Base-by-base conservation (phyloP, 2,113 vertebrate species). In the Sinocyclocheilus anophthalmus region DNA sequence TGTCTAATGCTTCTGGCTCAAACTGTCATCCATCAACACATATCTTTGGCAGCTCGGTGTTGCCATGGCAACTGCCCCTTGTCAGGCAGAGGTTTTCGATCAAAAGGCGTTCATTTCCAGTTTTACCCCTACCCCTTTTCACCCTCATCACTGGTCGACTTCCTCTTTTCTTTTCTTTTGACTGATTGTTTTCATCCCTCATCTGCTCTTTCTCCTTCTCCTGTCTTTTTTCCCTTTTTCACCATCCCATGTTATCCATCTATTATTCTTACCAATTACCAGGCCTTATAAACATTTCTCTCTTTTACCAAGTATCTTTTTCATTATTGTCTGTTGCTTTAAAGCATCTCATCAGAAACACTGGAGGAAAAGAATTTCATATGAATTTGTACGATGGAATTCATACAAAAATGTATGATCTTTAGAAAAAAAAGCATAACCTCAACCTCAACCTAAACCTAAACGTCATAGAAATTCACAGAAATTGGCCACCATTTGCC, bases 51-150 rank as follows among this genome's bases (percentile, higher is more conserved):
- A 95, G 96, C 95, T 93, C 93, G 82, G 92, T 91, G 96, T 97
- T 96, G 95, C 96, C 96, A 96, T 97, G 96, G 97, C 93, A 97
- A 97, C 96, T 92, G 95, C 95, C 94, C 94, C 95, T 96, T 96
- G 95, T 95, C 82, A 94, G 93, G 94, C 94, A 95, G 94, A 93
- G 93, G 90, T 94, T 96, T 95, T 95, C 92, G 93, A 94, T 94
- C 92, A 94, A 93, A 94, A 93, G 92, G 92, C 92, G 89, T 91
- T 91, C 86, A 91, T 93, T 85, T 3, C 72, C 91, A 89, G 90
- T 89, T 91, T 92, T 80, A 84, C 83, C 87, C 88, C 88, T 90
- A n/a, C 57, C 26, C 76, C 76, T 77, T 63, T 50, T 86, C 87
- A 59, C 90, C 91, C 88, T 84, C 80, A 83, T 90, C 59, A 20